Percentiles rank a stretch among this genome's conserved stretches.
These are phyloP conservation scores for Mycteria americana DNA, from an alignment of 2,797 vertebrate genomes.

Conservation along the genomic window DNA sequence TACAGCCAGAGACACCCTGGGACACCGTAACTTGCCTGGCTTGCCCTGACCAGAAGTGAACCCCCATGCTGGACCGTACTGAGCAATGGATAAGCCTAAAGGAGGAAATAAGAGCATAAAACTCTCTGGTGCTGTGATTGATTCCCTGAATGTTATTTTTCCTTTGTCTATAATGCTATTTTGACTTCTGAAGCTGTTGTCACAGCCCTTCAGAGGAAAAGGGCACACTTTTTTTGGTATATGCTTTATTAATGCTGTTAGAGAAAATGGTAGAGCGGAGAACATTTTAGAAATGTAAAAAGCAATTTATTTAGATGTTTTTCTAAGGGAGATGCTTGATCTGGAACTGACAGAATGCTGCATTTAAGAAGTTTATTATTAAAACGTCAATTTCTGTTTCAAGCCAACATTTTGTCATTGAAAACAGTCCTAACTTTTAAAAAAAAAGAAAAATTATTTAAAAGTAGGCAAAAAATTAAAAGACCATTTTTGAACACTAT, in stretches of 20 bases:
- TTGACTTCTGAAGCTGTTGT: background rate
- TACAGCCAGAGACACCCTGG: background rate
- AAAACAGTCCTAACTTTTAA: background rate
- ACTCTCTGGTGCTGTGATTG: no score
- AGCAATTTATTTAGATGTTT: background rate
- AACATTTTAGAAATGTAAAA: background rate
- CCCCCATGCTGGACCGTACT: no score
- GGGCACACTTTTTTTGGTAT: background rate
- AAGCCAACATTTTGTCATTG: background rate
- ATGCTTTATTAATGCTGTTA: background rate
- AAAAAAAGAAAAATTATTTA: background rate
- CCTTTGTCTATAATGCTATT: background rate
- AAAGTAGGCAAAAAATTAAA: background rate
- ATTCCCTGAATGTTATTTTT: background rate
- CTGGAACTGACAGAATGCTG: background rate
- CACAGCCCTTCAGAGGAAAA: background rate
- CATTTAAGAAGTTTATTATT: background rate
- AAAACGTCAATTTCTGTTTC: background rate
- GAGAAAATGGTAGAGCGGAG: background rate
- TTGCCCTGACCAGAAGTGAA: background rate
- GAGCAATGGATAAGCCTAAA: background rate
- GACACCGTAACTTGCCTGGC: rapidly evolving
- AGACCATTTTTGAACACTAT: background rate
- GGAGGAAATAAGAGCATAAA: background rate
- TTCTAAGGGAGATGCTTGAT: background rate